Percentiles rank a stretch among this genome's conserved stretches.
Evolutionary conservation across 1,140 invertebrate species (phyloP).

Genomic region (Wiebesia pumilae): DNA sequence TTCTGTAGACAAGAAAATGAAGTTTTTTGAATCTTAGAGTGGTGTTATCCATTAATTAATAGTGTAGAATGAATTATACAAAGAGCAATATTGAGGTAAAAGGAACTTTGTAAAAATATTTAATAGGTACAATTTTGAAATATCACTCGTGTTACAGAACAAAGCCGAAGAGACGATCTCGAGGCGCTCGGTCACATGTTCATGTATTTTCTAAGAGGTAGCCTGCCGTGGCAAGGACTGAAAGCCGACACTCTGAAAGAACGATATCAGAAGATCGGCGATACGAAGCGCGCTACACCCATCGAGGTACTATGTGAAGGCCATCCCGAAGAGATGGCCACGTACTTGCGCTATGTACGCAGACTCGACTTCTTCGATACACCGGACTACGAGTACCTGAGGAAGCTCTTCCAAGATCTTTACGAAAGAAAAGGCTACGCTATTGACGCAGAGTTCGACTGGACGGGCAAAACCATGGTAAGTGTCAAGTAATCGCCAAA

Average conservation of each 20-base stretch:
- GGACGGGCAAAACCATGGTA: slow-evolving; percentile 97
- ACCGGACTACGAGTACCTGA: slow-evolving; percentile 98
- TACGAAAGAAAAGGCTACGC: slow-evolving; percentile 94
- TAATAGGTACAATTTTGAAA: no score
- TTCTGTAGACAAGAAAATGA: no score
- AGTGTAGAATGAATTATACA: no score
- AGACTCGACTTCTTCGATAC: slow-evolving; percentile 99
- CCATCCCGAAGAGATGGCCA: slow-evolving; percentile 97
- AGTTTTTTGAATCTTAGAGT: no score
- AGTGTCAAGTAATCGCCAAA: slow-evolving; percentile 58
- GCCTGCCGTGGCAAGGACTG: slow-evolving; percentile 99
- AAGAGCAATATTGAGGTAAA: no score
- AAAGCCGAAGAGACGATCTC: slow-evolving; percentile 98
- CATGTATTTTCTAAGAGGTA: slow-evolving; percentile 99
- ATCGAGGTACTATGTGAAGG: slow-evolving; percentile 98
- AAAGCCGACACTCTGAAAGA: slow-evolving; percentile 99
- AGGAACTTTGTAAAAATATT: no score
- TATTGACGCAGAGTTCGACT: slow-evolving; percentile 98
- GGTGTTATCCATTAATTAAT: no score
- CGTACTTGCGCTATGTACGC: slow-evolving; percentile 97
- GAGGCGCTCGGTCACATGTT: slow-evolving; percentile 99
- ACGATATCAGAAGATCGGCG: slow-evolving; percentile 99
- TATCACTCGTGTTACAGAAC: slow-evolving; percentile 81
- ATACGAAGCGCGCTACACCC: slow-evolving; percentile 98
- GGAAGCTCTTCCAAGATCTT: slow-evolving; percentile 95